phyloP scores from a whole-genome alignment of 2,113 vertebrate genomes.

The Chloropsis hardwickii region DNA sequence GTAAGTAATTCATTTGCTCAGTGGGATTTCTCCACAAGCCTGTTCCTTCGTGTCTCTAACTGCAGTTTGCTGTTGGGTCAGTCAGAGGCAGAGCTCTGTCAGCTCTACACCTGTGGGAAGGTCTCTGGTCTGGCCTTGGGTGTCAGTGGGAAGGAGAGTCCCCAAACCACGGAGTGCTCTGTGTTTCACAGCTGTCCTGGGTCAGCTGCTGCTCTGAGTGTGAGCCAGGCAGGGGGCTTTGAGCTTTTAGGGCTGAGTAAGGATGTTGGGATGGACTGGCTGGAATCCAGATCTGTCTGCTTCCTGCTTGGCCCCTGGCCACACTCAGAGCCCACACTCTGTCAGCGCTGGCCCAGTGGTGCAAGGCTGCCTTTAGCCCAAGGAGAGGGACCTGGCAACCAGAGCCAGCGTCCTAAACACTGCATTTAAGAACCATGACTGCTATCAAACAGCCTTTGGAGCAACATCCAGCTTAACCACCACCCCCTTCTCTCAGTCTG shows the following conservation, averaged over 20 bases:
- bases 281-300: background rate
- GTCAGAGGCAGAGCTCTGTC: background rate
- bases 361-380: background rate
- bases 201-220: background rate
- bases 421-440: background rate
- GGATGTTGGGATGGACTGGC: background rate
- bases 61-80: background rate
- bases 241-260: background rate
- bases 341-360: background rate
- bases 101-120: background rate
- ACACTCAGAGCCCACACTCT: background rate
- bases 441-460: background rate
- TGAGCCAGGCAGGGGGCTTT: background rate
- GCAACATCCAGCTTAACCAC: background rate
- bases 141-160: background rate
- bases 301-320: background rate
- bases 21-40: background rate
- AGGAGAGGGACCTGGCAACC: background rate
- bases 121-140: background rate
- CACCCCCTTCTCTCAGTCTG: background rate
- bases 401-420: background rate
- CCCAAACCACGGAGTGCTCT: background rate
- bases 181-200: background rate
- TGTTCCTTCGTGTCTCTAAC: background rate
- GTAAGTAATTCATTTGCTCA: background rate